Evolutionary conservation across 1,140 invertebrate genomes (phyloP).

Genomic region (Coenobita brevimanus): DNA sequence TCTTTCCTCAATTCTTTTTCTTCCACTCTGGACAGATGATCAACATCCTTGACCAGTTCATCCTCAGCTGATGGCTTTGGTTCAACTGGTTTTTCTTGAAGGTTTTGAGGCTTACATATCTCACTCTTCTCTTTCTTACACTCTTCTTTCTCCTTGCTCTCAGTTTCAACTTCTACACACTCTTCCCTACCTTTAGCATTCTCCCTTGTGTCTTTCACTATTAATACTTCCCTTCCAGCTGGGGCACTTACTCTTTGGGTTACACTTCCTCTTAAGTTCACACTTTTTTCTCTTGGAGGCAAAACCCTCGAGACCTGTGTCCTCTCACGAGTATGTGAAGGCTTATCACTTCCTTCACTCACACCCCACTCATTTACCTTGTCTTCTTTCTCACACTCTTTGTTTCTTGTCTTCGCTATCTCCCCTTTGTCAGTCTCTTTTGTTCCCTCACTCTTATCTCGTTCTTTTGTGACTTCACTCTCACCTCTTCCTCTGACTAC

Average conservation of each 20-base stretch:
- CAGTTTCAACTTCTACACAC: not conserved
- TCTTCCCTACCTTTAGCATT: not conserved
- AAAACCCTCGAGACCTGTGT: not conserved
- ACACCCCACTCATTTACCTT: not conserved
- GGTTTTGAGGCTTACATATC: not conserved
- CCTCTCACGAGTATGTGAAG: not conserved
- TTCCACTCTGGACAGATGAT: not conserved
- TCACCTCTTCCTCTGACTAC: no score
- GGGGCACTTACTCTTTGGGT: conserved; percentile 12
- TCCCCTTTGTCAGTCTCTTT: no score
- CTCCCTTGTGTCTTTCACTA: conserved; percentile 7
- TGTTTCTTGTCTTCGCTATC: no score
- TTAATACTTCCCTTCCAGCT: not conserved
- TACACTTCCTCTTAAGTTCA: conserved; percentile 1
- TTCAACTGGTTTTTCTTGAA: not conserved
- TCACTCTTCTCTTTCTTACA: not conserved
- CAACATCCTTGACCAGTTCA: not conserved
- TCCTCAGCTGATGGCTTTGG: not conserved
- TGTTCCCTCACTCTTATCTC: no score
- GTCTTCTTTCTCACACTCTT: no score
- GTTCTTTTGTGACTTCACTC: no score
- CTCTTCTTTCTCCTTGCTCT: not conserved
- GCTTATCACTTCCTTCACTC: not conserved
- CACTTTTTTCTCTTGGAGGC: conserved; percentile 2
- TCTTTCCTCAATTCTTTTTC: not conserved